Conservation (phyloP, 2,797 vertebrate species). For the Etheostoma nigrum region DNA sequence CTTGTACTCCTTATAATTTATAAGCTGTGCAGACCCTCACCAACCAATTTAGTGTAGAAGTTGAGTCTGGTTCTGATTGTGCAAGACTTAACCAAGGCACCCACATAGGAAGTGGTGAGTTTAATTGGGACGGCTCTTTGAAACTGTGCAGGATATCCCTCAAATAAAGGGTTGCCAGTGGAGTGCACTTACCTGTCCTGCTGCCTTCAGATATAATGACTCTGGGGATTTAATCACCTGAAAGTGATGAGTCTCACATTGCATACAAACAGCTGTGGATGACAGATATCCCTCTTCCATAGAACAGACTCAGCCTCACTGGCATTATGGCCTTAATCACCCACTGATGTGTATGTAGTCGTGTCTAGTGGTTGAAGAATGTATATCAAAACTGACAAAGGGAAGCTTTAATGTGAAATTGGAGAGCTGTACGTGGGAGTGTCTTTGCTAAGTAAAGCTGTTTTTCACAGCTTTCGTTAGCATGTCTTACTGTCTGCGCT, state of each 20-base stretch:
- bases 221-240: constrained; percentile 60
- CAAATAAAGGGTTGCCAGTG: constrained; percentile 53
- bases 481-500: constrained; percentile 39
- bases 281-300: constrained; percentile 47
- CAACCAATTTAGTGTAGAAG: constrained; percentile 12
- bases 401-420: constrained; percentile 40
- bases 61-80: constrained; percentile 38
- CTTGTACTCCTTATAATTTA: not conserved
- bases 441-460: constrained; percentile 43
- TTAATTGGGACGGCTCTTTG: constrained; percentile 54
- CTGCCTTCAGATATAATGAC: constrained; percentile 70
- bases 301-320: constrained; percentile 20
- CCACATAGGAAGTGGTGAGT: constrained; percentile 61
- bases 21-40: constrained; percentile 1
- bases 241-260: constrained; percentile 58
- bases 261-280: constrained; percentile 57
- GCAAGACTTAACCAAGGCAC: constrained; percentile 33
- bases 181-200: constrained; percentile 65
- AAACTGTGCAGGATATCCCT: constrained; percentile 61
- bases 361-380: constrained; percentile 27
- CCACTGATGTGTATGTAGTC: constrained; percentile 24
- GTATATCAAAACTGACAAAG: constrained; percentile 25
- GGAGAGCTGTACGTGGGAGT: constrained; percentile 44
- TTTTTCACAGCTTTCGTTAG: constrained; percentile 42
- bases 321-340: constrained; percentile 45